A percentile compares a stretch with the other conserved stretches of the same genome.
These are phyloP conservation scores for Sciurus carolinensis DNA, from an alignment of 2,797 vertebrate genomes.

Conservation along the genomic window DNA sequence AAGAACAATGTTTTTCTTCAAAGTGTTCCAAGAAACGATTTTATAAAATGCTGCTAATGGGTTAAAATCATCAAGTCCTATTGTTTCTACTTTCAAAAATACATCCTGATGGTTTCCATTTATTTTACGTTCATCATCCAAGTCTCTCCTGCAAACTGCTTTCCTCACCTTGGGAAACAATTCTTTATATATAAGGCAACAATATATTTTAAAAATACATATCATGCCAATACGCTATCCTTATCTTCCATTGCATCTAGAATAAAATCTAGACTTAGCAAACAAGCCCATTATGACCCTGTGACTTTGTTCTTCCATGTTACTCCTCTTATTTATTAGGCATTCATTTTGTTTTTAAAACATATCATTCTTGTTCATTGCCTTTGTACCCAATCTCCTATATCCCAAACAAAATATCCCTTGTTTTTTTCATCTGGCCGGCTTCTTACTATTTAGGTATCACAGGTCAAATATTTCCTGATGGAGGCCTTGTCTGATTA, in stretches of 20 bases:
- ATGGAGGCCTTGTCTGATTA: neutral
- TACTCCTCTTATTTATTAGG: neutral
- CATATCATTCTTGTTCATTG: neutral
- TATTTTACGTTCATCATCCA: neutral
- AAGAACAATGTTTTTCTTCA: neutral
- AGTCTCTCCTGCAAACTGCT: neutral
- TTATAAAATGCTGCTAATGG: neutral
- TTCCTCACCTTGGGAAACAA: neutral
- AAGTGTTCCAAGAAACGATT: neutral
- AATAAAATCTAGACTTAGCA: constrained; percentile 22
- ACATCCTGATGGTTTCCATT: neutral
- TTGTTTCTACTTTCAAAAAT: constrained; percentile 6
- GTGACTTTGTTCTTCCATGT: neutral
- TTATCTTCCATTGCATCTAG: neutral
- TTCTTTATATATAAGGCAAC: neutral
- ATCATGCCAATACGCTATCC: neutral
- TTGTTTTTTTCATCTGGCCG: neutral
- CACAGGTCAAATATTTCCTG: neutral
- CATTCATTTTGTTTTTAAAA: neutral
- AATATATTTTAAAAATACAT: neutral
- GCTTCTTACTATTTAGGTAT: neutral
- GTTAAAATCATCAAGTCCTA: neutral
- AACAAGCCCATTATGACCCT: neutral
- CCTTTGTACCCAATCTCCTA: neutral
- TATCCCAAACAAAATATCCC: neutral